phyloP scores from a whole-genome alignment of 2,888 invertebrate species.

The Eristalis arbustorum region DNA sequence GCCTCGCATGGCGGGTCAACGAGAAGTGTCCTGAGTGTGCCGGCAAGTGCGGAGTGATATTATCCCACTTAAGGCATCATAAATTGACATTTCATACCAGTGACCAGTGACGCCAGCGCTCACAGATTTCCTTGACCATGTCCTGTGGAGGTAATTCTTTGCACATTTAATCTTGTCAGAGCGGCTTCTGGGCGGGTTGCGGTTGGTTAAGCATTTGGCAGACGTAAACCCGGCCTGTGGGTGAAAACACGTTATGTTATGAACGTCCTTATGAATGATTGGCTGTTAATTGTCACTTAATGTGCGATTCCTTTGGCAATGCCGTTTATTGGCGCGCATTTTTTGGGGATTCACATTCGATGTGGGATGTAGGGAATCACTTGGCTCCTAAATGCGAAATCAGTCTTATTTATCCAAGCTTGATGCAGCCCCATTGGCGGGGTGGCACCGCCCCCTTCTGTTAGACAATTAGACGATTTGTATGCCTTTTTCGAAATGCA shows the following conservation, averaged over 20 bases:
- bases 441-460: too few relatives aligned
- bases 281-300: neutral
- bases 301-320: neutral
- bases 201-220: neutral
- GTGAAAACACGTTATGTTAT: neutral
- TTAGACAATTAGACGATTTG: neutral
- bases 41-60: constrained; percentile 26
- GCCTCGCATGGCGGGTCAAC: neutral
- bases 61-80: constrained; percentile 63
- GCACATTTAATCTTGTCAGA: constrained; percentile 19
- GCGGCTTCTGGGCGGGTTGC: neutral
- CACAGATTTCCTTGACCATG: constrained; percentile 42
- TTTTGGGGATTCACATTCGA: neutral
- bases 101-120: constrained; percentile 49
- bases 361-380: neutral
- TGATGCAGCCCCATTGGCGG: too few relatives aligned
- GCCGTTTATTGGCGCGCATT: neutral
- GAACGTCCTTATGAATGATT: neutral
- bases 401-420: too few relatives aligned
- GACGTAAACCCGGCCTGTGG: neutral
- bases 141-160: constrained; percentile 21
- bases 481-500: neutral
- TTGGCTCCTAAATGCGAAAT: neutral
- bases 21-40: neutral
- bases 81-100: constrained; percentile 66